These are phyloP conservation scores for Dryobotodes eremita DNA, from an alignment of 2,888 invertebrate genomes.

Conservation along the genomic window DNA sequence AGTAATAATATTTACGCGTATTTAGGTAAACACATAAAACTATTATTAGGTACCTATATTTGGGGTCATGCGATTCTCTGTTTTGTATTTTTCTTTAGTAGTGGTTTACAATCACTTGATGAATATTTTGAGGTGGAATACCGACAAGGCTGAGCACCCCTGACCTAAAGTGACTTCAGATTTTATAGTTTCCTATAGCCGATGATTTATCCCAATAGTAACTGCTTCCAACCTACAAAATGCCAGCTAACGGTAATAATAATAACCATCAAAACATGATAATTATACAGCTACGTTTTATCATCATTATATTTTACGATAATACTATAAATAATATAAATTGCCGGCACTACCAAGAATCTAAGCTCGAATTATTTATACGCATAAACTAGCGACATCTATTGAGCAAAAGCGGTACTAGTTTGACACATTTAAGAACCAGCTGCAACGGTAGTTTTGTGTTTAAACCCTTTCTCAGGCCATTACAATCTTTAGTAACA, in stretches of 20 bases:
- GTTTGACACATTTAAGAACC: conserved; percentile 75
- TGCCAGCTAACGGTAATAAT: conserved; percentile 34
- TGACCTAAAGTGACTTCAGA: background rate
- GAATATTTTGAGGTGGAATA: background rate
- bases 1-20: background rate
- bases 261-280: conserved; percentile 22
- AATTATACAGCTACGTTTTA: conserved; percentile 39
- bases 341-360: background rate
- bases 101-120: background rate
- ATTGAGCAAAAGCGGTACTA: conserved; percentile 74
- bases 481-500: conserved; percentile 60
- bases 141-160: background rate
- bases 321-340: conserved; percentile 27
- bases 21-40: background rate
- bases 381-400: conserved; percentile 75
- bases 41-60: too few relatives aligned
- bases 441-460: conserved; percentile 73
- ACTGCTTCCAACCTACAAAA: background rate
- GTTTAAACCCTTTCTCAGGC: conserved; percentile 70
- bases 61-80: too few relatives aligned
- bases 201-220: conserved; percentile 5
- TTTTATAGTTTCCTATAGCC: background rate
- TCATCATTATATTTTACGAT: conserved; percentile 25
- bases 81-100: background rate
- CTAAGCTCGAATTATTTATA: conserved; percentile 23